Conservation (phyloP, 2,888 invertebrate genomes). For the Caenorhabditis drosophilae region DNA sequence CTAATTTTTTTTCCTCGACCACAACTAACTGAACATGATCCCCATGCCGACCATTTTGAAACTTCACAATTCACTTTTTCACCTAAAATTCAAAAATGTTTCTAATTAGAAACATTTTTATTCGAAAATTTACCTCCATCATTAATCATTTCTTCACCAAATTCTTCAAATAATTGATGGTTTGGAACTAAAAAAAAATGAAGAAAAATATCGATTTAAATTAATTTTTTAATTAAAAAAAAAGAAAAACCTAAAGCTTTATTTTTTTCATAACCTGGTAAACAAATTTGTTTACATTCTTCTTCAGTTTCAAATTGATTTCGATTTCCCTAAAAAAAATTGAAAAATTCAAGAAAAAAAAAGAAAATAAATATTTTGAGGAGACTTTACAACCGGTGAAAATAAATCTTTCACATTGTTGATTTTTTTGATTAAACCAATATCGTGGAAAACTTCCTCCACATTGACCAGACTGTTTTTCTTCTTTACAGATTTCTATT, state of each 20-base stretch:
- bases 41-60: slow-evolving; percentile 80
- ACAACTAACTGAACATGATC: slow-evolving; percentile 82
- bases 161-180: slow-evolving; percentile 60
- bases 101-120: neutral
- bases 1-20: slow-evolving; percentile 78
- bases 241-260: slow-evolving; percentile 56
- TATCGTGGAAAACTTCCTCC: slow-evolving; percentile 85
- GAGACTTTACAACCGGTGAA: slow-evolving; percentile 88
- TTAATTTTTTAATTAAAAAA: neutral
- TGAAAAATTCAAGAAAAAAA: slow-evolving; percentile 72
- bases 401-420: slow-evolving; percentile 81
- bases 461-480: slow-evolving; percentile 83
- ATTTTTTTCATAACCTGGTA: slow-evolving; percentile 62
- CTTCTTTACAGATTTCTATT: slow-evolving; percentile 86
- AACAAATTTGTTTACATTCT: slow-evolving; percentile 70
- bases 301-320: slow-evolving; percentile 69
- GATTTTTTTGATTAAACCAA: slow-evolving; percentile 80
- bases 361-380: slow-evolving; percentile 83
- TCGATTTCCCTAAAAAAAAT: slow-evolving; percentile 58
- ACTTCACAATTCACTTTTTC: slow-evolving; percentile 76
- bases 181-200: slow-evolving; percentile 58
- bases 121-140: slow-evolving; percentile 51
- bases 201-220: neutral
- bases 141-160: slow-evolving; percentile 50
- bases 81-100: slow-evolving; percentile 6